Evolutionary conservation across 1,140 invertebrate species (phyloP).

Genomic region (Spodoptera frugiperda): DNA sequence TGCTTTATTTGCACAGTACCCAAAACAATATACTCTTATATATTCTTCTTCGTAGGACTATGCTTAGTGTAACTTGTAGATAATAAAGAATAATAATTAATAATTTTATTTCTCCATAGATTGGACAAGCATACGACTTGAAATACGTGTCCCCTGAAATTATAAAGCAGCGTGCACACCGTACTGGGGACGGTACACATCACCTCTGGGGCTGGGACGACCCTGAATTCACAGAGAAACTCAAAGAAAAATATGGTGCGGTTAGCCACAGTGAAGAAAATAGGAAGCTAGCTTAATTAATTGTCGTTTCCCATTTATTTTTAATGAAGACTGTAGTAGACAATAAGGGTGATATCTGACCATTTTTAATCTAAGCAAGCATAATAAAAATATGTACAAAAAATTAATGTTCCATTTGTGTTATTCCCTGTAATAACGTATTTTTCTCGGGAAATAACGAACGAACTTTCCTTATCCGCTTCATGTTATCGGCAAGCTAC

Average conservation of each 20-base stretch:
- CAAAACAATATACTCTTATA: too few relatives aligned
- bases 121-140: conserved; percentile 89
- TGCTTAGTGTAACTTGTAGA: too few relatives aligned
- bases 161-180: conserved; percentile 83
- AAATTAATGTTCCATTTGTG: neutral
- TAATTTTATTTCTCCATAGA: conserved; percentile 61
- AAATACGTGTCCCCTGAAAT: conserved; percentile 87
- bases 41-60: too few relatives aligned
- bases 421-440: neutral
- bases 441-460: too few relatives aligned
- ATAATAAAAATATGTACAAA: neutral
- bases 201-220: conserved; percentile 87
- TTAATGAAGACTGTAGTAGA: conserved; percentile 37
- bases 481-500: neutral
- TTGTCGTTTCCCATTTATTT: conserved; percentile 7
- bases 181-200: conserved; percentile 89
- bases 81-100: too few relatives aligned
- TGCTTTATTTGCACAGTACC: too few relatives aligned
- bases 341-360: neutral
- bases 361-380: neutral
- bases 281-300: conserved; percentile 60
- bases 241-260: conserved; percentile 70
- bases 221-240: conserved; percentile 81
- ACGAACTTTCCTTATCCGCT: neutral
- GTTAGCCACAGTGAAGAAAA: conserved; percentile 57